Evolutionary conservation across 2,113 vertebrate genomes (phyloP).

Genomic region (Colinus virginianus): DNA sequence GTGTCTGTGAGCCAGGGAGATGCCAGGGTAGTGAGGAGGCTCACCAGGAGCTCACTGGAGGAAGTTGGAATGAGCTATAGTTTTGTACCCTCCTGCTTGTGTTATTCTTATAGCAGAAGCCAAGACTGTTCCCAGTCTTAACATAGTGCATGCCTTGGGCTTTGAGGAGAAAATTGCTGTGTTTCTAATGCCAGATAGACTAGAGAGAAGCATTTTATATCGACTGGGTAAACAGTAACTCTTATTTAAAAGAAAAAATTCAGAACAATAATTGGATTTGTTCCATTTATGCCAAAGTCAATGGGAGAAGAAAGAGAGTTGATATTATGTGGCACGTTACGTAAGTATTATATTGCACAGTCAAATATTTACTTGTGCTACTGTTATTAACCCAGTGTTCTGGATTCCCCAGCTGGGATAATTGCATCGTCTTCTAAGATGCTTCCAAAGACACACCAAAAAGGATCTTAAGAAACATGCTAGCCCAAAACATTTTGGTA

Average conservation of each 20-base stretch:
- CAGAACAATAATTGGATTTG: rapidly evolving
- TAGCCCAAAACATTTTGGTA: neutral
- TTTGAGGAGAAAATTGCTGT: neutral
- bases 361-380: neutral
- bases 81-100: neutral
- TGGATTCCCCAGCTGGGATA: neutral
- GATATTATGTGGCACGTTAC: neutral
- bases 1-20: neutral
- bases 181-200: neutral
- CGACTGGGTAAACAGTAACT: rapidly evolving
- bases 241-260: neutral
- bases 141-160: neutral
- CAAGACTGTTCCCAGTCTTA: neutral
- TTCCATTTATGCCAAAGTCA: neutral
- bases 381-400: neutral
- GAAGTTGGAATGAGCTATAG: neutral
- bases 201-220: neutral
- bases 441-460: neutral
- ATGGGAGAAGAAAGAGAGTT: neutral
- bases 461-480: neutral
- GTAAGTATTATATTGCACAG: neutral
- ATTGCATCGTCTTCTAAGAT: neutral
- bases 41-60: neutral
- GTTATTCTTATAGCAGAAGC: neutral
- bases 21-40: neutral